Evolutionary conservation across 2,888 invertebrate species (phyloP).

Genomic region (Monochamus alternatus): DNA sequence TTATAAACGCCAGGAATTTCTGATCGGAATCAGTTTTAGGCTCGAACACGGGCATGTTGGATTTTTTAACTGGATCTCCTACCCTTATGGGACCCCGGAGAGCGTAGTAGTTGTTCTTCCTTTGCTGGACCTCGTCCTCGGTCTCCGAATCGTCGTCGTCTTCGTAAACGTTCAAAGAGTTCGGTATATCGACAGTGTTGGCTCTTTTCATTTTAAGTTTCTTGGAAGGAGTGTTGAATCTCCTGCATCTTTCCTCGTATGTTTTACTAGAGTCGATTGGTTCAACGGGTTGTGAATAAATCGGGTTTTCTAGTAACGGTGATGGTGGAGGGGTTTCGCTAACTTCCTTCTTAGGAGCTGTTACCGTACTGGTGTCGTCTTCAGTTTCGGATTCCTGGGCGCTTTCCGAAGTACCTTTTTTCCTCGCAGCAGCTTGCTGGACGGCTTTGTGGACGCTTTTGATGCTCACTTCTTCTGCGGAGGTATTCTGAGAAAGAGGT

Average conservation of each 20-base stretch:
- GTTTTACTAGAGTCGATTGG: slow-evolving; percentile 33
- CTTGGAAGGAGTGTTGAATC: slow-evolving; percentile 74
- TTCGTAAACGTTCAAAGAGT: slow-evolving; percentile 73
- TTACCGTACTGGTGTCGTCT: slow-evolving; percentile 60
- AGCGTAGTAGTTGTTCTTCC: slow-evolving; percentile 70
- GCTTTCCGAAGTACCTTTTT: slow-evolving; percentile 48
- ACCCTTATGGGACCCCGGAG: slow-evolving; percentile 76
- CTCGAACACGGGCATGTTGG: slow-evolving; percentile 76
- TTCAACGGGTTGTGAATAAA: slow-evolving; percentile 59
- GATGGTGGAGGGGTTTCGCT: slow-evolving; percentile 39
- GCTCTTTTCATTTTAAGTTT: slow-evolving; percentile 89
- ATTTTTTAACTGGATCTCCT: slow-evolving; percentile 68
- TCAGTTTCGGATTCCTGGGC: slow-evolving; percentile 60
- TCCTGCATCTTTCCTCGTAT: slow-evolving; percentile 64
- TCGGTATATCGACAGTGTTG: slow-evolving; percentile 91
- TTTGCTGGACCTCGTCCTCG: slow-evolving; percentile 62
- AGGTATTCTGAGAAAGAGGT: slow-evolving; percentile 51
- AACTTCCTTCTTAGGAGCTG: slow-evolving; percentile 45
- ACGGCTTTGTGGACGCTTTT: slow-evolving; percentile 55
- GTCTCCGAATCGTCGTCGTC: slow-evolving; percentile 69
- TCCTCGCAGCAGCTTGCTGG: slow-evolving; percentile 58
- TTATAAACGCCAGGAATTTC: slow-evolving; percentile 88
- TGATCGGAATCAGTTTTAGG: slow-evolving; percentile 90
- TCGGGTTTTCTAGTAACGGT: slow-evolving; percentile 63
- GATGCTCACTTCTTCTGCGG: slow-evolving; percentile 55